Conservation (phyloP, 2,113 vertebrate species). For the Anthoscopus minutus region DNA sequence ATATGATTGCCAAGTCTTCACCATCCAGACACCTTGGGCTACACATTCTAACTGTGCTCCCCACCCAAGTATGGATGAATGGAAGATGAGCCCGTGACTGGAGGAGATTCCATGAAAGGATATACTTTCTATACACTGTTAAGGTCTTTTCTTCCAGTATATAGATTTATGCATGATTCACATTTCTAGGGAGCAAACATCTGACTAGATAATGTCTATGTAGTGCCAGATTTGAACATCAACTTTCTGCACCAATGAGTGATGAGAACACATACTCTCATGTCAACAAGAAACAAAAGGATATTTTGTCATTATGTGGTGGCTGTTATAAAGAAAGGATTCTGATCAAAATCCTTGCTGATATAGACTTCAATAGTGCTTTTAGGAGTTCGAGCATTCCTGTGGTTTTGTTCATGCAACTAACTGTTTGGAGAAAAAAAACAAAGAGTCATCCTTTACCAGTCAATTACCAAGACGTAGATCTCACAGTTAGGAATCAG, state of each 20-base stretch:
- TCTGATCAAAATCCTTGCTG: not conserved
- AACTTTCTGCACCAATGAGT: rapidly evolving
- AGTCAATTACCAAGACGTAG: not conserved
- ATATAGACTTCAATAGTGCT: not conserved
- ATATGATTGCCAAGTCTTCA: not conserved
- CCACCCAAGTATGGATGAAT: not conserved
- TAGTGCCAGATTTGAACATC: not conserved
- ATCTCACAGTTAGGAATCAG: not conserved
- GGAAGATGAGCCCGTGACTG: not conserved
- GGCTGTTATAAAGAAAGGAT: not conserved
- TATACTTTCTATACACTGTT: not conserved
- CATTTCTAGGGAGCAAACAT: not conserved
- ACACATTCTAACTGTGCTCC: not conserved
- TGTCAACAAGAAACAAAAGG: not conserved
- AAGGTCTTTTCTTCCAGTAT: not conserved
- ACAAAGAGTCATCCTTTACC: not conserved
- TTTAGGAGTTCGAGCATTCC: not conserved
- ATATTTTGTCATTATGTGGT: not conserved
- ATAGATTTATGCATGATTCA: not conserved
- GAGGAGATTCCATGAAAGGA: not conserved
- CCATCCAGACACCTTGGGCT: not conserved
- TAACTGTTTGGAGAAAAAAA: not conserved
- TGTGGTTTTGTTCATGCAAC: not conserved
- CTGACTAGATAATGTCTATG: rapidly evolving
- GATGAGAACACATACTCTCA: not conserved